Percentiles rank a stretch among this genome's conserved stretches.
Evolutionary conservation across 2,888 invertebrate genomes (phyloP).

Genomic region (Exephanes ischioxanthus): DNA sequence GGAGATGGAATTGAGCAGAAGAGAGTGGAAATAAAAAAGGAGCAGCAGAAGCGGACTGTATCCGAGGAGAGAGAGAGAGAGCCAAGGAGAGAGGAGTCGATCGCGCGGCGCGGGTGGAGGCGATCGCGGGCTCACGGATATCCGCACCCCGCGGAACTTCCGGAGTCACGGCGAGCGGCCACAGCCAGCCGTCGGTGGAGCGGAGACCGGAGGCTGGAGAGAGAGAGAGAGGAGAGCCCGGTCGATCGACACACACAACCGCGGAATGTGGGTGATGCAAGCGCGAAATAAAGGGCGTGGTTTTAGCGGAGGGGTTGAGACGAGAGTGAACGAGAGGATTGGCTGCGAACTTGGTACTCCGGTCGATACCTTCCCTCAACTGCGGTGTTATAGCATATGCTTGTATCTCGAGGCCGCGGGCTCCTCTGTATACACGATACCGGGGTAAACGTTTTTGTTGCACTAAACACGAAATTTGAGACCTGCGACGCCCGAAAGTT

Average conservation of each 20-base stretch:
- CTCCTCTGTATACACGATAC: constrained; percentile 81
- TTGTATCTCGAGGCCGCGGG: constrained; percentile 70
- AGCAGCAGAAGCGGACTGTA: constrained; percentile 8
- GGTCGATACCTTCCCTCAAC: constrained; percentile 83
- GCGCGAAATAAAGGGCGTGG: constrained; percentile 85
- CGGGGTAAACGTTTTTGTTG: background rate
- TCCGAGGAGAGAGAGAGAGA: constrained; percentile 17
- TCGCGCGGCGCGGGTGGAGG: constrained; percentile 30
- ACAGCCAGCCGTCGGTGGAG: constrained; percentile 39
- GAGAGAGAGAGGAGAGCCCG: constrained; percentile 57
- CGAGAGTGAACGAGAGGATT: constrained; percentile 78
- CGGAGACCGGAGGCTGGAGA: constrained; percentile 41
- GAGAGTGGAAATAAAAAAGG: background rate
- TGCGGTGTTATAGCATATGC: constrained; percentile 75
- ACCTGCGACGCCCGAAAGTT: background rate
- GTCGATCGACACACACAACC: constrained; percentile 72
- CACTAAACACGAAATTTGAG: background rate
- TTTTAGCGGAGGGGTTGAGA: constrained; percentile 80
- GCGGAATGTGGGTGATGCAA: constrained; percentile 82
- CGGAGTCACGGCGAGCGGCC: constrained; percentile 52
- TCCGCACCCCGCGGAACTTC: constrained; percentile 66
- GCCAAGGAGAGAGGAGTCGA: constrained; percentile 24
- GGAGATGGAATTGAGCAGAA: background rate
- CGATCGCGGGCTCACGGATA: constrained; percentile 66
- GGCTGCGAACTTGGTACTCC: constrained; percentile 84